Evolutionary conservation across 2,113 vertebrate species (phyloP).

Genomic region (Zosterops pallidus): DNA sequence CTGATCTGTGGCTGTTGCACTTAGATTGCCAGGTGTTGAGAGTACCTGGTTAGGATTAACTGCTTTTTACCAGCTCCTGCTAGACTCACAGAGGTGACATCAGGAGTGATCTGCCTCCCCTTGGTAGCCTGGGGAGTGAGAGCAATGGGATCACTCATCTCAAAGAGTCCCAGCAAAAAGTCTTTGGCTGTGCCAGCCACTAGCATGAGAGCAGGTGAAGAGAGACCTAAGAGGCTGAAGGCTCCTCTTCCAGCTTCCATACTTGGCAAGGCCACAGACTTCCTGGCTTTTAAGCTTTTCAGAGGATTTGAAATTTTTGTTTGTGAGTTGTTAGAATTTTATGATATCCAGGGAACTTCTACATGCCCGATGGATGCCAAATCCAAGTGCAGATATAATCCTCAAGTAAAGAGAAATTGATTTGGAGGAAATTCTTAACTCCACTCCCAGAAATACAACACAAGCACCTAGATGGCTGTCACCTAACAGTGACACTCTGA

Average conservation of each 20-base stretch:
- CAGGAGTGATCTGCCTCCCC: not conserved
- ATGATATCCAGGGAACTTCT: not conserved
- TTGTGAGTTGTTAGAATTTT: not conserved
- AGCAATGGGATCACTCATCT: rapidly evolving
- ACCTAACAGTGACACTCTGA: not conserved
- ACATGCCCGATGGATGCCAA: not conserved
- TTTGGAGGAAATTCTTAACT: not conserved
- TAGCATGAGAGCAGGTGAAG: not conserved
- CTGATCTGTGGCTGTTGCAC: not conserved
- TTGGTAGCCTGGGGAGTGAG: not conserved
- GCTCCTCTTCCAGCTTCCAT: not conserved
- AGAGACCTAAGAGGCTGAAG: not conserved
- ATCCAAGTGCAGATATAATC: not conserved
- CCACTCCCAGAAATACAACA: not conserved
- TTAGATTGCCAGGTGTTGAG: not conserved
- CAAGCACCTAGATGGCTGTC: not conserved
- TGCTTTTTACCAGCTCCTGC: not conserved
- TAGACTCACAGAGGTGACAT: not conserved
- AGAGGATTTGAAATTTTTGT: not conserved
- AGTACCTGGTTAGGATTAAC: not conserved
- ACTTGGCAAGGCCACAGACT: not conserved
- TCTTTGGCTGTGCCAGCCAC: not conserved
- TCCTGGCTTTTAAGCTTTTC: not conserved
- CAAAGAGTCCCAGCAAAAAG: not conserved
- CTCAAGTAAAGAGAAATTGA: not conserved